These are phyloP conservation scores for Wasmannia auropunctata DNA, from an alignment of 1,140 invertebrate species.

Conservation along the genomic window DNA sequence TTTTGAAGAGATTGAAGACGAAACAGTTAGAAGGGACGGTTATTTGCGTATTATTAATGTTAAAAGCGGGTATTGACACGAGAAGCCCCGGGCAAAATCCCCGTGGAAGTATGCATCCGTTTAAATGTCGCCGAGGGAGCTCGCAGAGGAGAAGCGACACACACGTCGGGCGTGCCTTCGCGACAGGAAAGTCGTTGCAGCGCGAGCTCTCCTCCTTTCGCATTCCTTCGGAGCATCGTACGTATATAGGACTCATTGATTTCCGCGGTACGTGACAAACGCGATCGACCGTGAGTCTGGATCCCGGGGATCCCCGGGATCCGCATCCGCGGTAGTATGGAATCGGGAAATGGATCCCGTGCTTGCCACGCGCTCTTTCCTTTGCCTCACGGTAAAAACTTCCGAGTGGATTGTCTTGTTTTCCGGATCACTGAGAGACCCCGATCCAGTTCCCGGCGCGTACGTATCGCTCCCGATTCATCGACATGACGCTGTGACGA, in stretches of 20 bases:
- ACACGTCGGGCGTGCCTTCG: not conserved
- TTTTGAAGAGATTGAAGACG: not conserved
- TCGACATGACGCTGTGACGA: constrained; percentile 18
- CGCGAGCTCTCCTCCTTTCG: constrained; percentile 39
- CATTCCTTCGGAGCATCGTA: constrained; percentile 49
- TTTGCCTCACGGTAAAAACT: constrained; percentile 54
- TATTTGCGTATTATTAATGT: not conserved
- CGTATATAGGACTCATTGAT: constrained; percentile 75
- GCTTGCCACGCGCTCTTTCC: constrained; percentile 51
- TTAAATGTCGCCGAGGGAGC: not conserved
- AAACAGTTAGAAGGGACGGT: not conserved
- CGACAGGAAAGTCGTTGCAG: constrained; percentile 19
- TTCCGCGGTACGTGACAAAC: constrained; percentile 74
- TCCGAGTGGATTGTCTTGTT: constrained; percentile 68
- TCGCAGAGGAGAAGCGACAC: constrained; percentile 6
- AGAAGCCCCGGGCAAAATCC: not conserved
- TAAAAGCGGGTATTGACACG: not conserved
- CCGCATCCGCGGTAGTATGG: not conserved
- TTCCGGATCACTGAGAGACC: constrained; percentile 52
- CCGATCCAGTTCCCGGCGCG: constrained; percentile 17
- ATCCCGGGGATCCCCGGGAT: not conserved
- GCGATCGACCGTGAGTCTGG: constrained; percentile 66
- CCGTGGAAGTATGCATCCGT: not conserved
- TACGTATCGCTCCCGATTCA: constrained; percentile 33
- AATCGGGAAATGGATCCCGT: constrained; percentile 37